Evolutionary conservation across 1,140 invertebrate species (phyloP).

Genomic region (Achroia grisella): DNA sequence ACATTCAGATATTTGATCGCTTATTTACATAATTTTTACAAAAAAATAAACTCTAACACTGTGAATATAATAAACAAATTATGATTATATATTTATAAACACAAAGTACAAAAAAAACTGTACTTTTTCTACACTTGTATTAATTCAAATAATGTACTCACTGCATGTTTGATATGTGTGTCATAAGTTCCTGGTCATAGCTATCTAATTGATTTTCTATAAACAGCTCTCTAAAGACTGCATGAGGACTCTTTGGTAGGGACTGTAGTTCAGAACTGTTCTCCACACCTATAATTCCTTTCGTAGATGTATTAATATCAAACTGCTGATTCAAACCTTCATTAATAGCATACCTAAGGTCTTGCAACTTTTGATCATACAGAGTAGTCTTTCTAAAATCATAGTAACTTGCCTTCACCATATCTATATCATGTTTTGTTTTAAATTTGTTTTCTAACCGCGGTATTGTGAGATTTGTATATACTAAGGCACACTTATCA

Average conservation of each 20-base stretch:
- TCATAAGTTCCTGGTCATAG: slow-evolving; percentile 58
- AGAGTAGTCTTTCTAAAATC: slow-evolving; percentile 68
- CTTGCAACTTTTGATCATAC: slow-evolving; percentile 63
- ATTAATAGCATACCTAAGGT: slow-evolving; percentile 66
- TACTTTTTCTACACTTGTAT: neutral
- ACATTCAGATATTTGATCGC: no score
- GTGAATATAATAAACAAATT: no score
- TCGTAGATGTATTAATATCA: slow-evolving; percentile 22
- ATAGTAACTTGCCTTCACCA: slow-evolving; percentile 68
- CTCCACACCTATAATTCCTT: slow-evolving; percentile 10
- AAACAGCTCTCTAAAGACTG: slow-evolving; percentile 55
- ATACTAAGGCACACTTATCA: slow-evolving; percentile 65
- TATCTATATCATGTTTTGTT: slow-evolving; percentile 52
- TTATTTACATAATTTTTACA: no score
- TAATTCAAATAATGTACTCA: slow-evolving; percentile 29
- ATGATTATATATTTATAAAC: no score
- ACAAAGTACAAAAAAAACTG: no score
- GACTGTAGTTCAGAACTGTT: slow-evolving; percentile 1
- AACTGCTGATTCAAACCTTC: slow-evolving; percentile 64
- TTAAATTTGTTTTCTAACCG: slow-evolving; percentile 51
- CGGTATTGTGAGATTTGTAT: slow-evolving; percentile 50
- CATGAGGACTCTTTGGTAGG: slow-evolving; percentile 50
- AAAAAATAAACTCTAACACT: no score
- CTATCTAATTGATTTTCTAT: slow-evolving; percentile 49
- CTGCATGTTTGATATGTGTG: slow-evolving; percentile 50